Evolutionary conservation across 2,113 vertebrate species (phyloP).

Genomic region (Nycticorax nycticorax): DNA sequence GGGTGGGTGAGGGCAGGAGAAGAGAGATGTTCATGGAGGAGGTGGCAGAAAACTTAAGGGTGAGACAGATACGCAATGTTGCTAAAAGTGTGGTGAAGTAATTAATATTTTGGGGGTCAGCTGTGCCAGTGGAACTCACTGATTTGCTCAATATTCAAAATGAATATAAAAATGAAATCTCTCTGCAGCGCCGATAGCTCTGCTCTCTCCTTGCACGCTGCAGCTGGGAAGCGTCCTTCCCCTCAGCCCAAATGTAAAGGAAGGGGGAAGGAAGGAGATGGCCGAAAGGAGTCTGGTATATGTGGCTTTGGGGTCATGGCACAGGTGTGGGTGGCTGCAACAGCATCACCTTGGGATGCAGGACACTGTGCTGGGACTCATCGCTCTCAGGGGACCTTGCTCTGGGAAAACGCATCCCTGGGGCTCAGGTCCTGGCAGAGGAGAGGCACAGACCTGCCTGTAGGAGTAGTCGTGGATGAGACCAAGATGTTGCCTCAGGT

Average conservation of each 20-base stretch:
- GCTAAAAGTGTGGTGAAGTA: background rate
- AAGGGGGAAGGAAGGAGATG: background rate
- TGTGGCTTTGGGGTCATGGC: background rate
- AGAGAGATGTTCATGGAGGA: background rate
- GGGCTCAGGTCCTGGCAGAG: background rate
- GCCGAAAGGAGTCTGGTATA: background rate
- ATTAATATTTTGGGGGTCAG: background rate
- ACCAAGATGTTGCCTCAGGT: background rate
- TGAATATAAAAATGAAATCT: background rate
- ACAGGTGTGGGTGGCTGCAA: background rate
- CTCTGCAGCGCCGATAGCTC: background rate
- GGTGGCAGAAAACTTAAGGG: background rate
- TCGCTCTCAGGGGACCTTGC: fast-evolving
- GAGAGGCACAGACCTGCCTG: background rate
- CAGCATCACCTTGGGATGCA: background rate
- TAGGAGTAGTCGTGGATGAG: background rate
- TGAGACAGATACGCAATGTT: background rate
- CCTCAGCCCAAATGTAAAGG: background rate
- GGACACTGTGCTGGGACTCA: background rate
- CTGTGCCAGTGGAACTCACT: background rate
- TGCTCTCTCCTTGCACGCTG: background rate
- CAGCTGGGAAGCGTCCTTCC: background rate
- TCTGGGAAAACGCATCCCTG: fast-evolving
- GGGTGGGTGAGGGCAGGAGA: background rate
- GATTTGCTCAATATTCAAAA: background rate